phyloP scores from a whole-genome alignment of 2,113 vertebrate genomes.

The Callaeas wilsoni region DNA sequence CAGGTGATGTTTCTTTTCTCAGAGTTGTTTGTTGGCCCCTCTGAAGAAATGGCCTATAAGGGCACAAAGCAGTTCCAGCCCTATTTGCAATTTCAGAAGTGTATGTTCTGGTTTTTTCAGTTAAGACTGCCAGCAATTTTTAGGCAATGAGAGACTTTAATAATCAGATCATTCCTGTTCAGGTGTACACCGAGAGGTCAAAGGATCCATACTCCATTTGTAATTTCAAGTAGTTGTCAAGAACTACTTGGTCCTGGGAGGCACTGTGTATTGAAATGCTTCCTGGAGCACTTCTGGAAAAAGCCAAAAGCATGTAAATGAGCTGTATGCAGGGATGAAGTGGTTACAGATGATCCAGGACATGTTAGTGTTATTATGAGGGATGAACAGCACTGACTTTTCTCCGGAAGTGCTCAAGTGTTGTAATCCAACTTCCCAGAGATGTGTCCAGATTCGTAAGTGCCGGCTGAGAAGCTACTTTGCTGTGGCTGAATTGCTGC shows the following conservation, averaged over 20 bases:
- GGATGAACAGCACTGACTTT: conserved; percentile 1
- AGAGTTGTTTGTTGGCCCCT: neutral
- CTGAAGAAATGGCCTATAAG: neutral
- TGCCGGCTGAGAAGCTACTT: neutral
- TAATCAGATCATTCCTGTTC: neutral
- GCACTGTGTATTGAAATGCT: neutral
- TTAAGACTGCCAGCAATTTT: neutral
- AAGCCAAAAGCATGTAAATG: neutral
- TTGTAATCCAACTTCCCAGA: neutral
- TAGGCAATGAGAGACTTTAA: neutral
- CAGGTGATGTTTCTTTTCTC: neutral
- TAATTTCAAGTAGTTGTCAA: neutral
- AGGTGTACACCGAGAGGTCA: neutral
- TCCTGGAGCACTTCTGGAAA: neutral
- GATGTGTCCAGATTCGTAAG: conserved; percentile 20
- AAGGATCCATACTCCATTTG: neutral
- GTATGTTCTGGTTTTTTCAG: neutral
- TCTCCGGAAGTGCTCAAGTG: conserved; percentile 12
- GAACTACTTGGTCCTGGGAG: neutral
- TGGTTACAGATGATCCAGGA: neutral
- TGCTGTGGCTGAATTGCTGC: neutral
- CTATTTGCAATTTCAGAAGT: neutral
- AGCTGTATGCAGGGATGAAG: neutral
- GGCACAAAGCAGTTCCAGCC: neutral
- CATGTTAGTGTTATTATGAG: conserved; percentile 8